phyloP scores from a whole-genome alignment of 2,113 vertebrate species.

The Jaculus jaculus region DNA sequence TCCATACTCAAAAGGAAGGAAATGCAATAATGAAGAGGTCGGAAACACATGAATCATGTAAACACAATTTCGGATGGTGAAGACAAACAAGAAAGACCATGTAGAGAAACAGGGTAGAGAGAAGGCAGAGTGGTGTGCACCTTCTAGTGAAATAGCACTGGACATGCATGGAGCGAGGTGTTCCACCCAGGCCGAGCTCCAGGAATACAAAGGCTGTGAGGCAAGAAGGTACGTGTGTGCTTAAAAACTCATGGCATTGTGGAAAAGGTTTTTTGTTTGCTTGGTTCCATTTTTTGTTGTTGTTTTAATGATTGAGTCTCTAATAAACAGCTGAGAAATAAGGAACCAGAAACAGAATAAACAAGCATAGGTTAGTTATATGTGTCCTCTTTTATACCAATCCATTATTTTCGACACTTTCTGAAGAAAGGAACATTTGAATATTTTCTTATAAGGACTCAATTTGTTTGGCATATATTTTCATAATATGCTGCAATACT shows the following conservation, averaged over 20 bases:
- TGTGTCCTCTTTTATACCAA: background rate
- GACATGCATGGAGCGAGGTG: background rate
- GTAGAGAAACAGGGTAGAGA: background rate
- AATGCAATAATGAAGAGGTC: background rate
- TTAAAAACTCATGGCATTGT: background rate
- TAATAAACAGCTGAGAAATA: conserved; percentile 21
- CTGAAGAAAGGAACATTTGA: background rate
- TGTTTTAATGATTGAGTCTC: background rate
- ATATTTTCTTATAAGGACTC: background rate
- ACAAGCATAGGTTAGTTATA: conserved; percentile 3
- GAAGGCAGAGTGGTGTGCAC: background rate
- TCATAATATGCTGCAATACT: background rate
- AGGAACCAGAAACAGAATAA: background rate
- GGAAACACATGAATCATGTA: background rate
- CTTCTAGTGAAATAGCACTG: background rate
- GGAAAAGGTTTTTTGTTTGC: background rate
- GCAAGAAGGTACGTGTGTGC: background rate
- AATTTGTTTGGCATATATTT: background rate
- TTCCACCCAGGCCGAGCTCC: background rate
- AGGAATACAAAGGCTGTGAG: background rate
- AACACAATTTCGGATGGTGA: conserved; percentile 8
- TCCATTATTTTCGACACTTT: conserved; percentile 43
- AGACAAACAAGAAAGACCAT: background rate
- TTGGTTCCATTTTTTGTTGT: background rate
- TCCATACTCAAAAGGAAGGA: background rate